These are phyloP conservation scores for Nicator chloris DNA, from an alignment of 2,113 vertebrate genomes.

Conservation along the genomic window DNA sequence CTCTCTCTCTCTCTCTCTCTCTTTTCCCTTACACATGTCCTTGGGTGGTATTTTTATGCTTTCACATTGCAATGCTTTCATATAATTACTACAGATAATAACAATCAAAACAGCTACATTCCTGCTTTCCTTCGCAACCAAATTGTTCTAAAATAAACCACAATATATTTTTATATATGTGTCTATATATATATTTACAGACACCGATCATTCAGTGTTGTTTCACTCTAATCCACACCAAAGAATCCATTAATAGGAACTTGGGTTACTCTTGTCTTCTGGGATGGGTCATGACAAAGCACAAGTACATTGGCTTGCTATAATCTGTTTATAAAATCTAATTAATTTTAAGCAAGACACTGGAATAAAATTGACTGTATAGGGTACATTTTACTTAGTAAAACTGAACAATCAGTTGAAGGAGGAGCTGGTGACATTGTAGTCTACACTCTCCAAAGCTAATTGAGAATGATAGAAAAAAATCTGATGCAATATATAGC, in stretches of 20 bases:
- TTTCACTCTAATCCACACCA: not conserved
- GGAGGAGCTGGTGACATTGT: slow-evolving; percentile 63
- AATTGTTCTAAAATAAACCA: not conserved
- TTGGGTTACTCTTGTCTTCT: not conserved
- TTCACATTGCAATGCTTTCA: not conserved
- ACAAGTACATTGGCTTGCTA: not conserved
- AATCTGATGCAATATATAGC: slow-evolving; percentile 31
- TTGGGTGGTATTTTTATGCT: not conserved
- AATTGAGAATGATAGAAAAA: slow-evolving; percentile 50
- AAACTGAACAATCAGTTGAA: slow-evolving; percentile 33
- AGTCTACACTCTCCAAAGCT: slow-evolving; percentile 39
- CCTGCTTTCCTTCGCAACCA: not conserved
- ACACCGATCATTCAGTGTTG: not conserved
- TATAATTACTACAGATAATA: not conserved
- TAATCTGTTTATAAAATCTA: too few species aligned
- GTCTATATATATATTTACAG: not conserved
- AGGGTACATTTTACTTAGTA: slow-evolving; percentile 21
- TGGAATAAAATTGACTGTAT: not conserved
- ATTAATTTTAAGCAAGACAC: slow-evolving; percentile 17
- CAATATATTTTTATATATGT: not conserved
- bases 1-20: not conserved
- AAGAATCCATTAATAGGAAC: not conserved
- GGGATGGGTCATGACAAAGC: not conserved
- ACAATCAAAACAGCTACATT: not conserved
- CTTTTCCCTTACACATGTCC: not conserved